These are phyloP conservation scores for Drosophila sturtevanti DNA, from an alignment of 1,140 invertebrate genomes.

Conservation along the genomic window DNA sequence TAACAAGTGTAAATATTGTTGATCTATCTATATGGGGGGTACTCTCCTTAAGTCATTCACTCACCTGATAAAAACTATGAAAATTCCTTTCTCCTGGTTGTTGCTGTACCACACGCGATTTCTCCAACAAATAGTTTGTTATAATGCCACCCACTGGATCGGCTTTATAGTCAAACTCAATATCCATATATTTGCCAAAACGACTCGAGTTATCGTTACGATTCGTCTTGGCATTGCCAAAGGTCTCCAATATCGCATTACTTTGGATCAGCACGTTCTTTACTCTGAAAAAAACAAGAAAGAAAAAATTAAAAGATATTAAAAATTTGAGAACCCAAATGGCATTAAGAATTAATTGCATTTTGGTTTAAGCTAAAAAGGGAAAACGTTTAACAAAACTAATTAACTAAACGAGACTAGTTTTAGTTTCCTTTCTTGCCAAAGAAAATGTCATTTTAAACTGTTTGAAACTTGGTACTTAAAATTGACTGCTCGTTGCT, in stretches of 20 bases:
- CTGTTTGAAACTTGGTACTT: slow-evolving; percentile 48
- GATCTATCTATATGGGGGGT: slow-evolving; percentile 22
- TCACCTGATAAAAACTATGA: slow-evolving; percentile 98
- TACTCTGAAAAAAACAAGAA: slow-evolving; percentile 87
- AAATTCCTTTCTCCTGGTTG: slow-evolving; percentile 98
- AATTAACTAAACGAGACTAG: slow-evolving; percentile 61
- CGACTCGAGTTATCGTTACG: slow-evolving; percentile 98
- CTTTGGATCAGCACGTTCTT: slow-evolving; percentile 98
- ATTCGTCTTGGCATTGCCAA: slow-evolving; percentile 99
- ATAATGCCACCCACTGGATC: slow-evolving; percentile 98
- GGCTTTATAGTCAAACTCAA: slow-evolving; percentile 99
- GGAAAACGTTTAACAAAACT: slow-evolving; percentile 14
- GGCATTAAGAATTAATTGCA: slow-evolving; percentile 26
- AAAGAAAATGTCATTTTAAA: slow-evolving; percentile 57
- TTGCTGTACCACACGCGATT: slow-evolving; percentile 96
- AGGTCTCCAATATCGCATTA: slow-evolving; percentile 97
- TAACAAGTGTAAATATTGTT: slow-evolving; percentile 12
- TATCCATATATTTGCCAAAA: slow-evolving; percentile 99
- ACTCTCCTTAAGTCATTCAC: background rate
- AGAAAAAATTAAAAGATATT: no score
- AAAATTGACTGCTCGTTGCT: slow-evolving; percentile 66
- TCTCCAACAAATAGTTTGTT: slow-evolving; percentile 98
- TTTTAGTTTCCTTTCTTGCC: slow-evolving; percentile 22
- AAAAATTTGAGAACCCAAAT: slow-evolving; percentile 1
- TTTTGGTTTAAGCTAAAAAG: background rate